Percentiles rank a stretch among this genome's conserved stretches.
phyloP scores from a whole-genome alignment of 1,140 invertebrate genomes.

The Lerema accius region DNA sequence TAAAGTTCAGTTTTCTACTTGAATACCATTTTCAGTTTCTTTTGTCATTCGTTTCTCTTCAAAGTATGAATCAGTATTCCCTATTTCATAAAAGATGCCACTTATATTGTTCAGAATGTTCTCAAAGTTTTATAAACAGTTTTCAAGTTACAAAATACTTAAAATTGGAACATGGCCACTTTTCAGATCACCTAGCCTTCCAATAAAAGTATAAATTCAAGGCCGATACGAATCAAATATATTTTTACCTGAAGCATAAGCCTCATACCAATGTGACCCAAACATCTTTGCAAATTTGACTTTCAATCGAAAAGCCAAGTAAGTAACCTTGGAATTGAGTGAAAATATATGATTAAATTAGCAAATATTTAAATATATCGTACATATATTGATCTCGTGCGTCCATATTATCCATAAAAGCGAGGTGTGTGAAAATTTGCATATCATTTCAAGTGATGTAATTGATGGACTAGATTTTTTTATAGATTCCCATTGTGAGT shows the following conservation, averaged over 20 bases:
- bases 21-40: too few relatives aligned
- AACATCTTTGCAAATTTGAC: constrained; percentile 18
- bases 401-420: constrained; percentile 8
- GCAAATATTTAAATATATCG: constrained; percentile 14
- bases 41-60: too few relatives aligned
- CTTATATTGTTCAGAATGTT: too few relatives aligned
- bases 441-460: background rate
- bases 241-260: background rate
- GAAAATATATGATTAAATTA: constrained; percentile 13
- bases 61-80: too few relatives aligned
- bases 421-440: background rate
- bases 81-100: too few relatives aligned
- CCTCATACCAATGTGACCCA: background rate
- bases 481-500: background rate
- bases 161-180: background rate
- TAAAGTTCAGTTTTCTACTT: too few relatives aligned
- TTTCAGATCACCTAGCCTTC: background rate
- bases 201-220: constrained; percentile 1
- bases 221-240: background rate
- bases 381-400: background rate
- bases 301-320: constrained; percentile 14
- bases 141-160: background rate
- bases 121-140: too few relatives aligned
- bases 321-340: constrained; percentile 8
- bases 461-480: background rate